A percentile compares a stretch with the other conserved stretches of the same genome.
Conservation (phyloP, 2,888 invertebrate genomes). For the Marronus borbonicus region DNA sequence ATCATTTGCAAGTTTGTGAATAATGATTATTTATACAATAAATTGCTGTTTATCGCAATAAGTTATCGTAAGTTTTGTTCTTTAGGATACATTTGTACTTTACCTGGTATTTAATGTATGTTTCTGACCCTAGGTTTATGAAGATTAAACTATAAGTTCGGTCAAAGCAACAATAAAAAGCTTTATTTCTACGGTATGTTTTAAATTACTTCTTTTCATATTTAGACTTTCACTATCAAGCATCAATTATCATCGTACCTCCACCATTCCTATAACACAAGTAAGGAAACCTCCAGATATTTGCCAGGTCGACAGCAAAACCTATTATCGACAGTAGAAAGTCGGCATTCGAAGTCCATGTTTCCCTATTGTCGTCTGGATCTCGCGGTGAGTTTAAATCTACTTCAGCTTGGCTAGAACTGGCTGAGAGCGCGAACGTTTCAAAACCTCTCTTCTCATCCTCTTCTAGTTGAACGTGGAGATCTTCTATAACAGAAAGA, state of each 20-base stretch:
- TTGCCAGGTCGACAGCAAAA: constrained; percentile 88
- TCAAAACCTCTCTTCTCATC: constrained; percentile 67
- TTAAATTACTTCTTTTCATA: too few relatives aligned
- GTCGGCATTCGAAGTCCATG: constrained; percentile 87
- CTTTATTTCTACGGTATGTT: too few relatives aligned
- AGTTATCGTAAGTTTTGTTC: too few relatives aligned
- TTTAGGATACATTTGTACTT: too few relatives aligned
- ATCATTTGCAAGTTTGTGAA: too few relatives aligned
- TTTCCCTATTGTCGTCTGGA: constrained; percentile 78
- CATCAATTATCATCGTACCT: constrained; percentile 69
- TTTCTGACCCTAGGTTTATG: too few relatives aligned
- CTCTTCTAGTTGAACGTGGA: constrained; percentile 70
- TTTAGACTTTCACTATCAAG: not conserved
- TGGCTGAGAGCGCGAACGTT: constrained; percentile 68
- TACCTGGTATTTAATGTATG: too few relatives aligned
- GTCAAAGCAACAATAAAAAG: too few relatives aligned
- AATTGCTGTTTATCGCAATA: too few relatives aligned
- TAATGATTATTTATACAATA: too few relatives aligned
- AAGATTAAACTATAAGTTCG: too few relatives aligned
- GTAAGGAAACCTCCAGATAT: constrained; percentile 90
- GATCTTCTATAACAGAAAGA: constrained; percentile 64
- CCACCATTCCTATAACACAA: constrained; percentile 86
- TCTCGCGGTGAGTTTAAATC: constrained; percentile 66
- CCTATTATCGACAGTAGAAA: constrained; percentile 89
- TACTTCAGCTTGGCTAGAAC: constrained; percentile 68